Base-by-base conservation (phyloP, 2,113 vertebrate species). In the Vulpes vulpes region DNA sequence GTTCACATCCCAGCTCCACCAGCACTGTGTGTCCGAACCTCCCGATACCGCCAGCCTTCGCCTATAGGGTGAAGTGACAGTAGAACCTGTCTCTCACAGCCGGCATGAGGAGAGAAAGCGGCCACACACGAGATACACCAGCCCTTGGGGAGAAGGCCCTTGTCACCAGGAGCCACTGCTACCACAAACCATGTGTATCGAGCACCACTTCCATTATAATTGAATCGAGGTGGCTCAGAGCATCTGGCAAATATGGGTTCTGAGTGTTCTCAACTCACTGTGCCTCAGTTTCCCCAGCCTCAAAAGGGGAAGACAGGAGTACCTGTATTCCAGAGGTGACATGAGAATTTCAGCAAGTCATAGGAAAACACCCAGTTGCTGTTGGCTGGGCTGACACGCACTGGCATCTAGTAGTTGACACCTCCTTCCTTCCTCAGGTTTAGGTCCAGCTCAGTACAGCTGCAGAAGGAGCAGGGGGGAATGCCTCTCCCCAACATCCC, bases 111-210 rank as follows among this genome's bases (percentile, higher is more conserved):
- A 35, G 15, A 10, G 5, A 64, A 23, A 1, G 0, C 11, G 4
- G n/a, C 69, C 51, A 9, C 32, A 0, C 4, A 2, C 2, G 11
- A 10, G 19, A 6, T 3, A 1, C 35, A 5, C 22, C 22, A 25
- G n/a, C 62, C 85, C 30, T 3, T 57, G 0, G 55, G 30, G 3
- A 1, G 5, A 19, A 9, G 15, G 5, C 35, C 67, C 30, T 1
- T 16, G 2, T 27, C 27, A 5, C 83, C 15, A 4, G 79, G 60
- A 49, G 30, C 57, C 3, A 11, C 49, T 0, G 8, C 32, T 11
- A 25, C 43, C 32, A 0, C 0, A 0, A 2, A 11, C 30, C 17
- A 10, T 14, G 4, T 60, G 4, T 3, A 1, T 1, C 5, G 11
- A 32, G 8, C 8, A 0, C 83, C 3, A 43, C n/a, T 25, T 64